Evolutionary conservation across 2,797 vertebrate genomes (phyloP).

Genomic region (Ctenochaetus hawaiiensis): DNA sequence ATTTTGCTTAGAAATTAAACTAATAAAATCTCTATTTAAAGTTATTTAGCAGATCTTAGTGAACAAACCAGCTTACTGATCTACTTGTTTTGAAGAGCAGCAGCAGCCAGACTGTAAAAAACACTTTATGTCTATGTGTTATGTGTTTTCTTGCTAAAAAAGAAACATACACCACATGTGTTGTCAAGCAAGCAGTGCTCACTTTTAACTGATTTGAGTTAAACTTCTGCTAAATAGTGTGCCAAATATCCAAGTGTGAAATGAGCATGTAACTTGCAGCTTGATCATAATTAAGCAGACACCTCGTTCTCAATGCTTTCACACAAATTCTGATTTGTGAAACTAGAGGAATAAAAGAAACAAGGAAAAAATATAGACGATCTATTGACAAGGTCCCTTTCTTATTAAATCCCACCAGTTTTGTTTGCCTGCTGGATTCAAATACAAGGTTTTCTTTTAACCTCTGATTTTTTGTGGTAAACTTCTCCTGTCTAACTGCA

Average conservation of each 20-base stretch:
- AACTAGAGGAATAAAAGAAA: neutral
- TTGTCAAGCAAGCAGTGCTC: neutral
- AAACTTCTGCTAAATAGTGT: neutral
- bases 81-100: conserved; percentile 4
- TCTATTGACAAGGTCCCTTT: neutral
- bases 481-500: neutral
- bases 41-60: neutral
- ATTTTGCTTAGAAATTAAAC: neutral
- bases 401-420: neutral
- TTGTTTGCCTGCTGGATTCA: neutral
- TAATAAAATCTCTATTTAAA: neutral
- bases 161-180: neutral
- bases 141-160: conserved; percentile 3
- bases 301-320: neutral
- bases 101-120: conserved; percentile 3
- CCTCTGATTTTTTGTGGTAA: neutral
- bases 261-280: neutral
- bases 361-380: neutral
- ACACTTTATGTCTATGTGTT: conserved; percentile 3
- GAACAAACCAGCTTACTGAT: neutral
- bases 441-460: neutral
- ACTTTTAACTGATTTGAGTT: neutral
- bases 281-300: neutral
- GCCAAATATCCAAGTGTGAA: neutral
- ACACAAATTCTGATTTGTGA: neutral